phyloP scores from a whole-genome alignment of 1,140 invertebrate species.

The Nasonia vitripennis region DNA sequence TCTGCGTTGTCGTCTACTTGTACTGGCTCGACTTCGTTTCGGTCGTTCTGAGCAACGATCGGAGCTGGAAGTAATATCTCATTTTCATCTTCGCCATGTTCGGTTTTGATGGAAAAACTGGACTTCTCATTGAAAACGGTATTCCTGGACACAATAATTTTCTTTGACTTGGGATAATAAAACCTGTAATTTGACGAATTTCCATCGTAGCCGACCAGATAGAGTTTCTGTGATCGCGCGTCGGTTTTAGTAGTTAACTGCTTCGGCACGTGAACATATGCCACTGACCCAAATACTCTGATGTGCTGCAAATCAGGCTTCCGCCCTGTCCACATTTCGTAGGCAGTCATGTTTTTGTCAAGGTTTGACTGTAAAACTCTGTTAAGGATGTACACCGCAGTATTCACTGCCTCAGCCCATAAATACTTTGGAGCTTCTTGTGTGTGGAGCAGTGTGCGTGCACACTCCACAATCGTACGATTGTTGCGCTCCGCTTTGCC shows the following conservation, averaged over 20 bases:
- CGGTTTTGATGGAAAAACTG: not conserved
- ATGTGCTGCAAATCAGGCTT: slow-evolving; percentile 60
- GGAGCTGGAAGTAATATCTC: not conserved
- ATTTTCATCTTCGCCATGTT: not conserved
- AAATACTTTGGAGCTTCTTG: slow-evolving; percentile 3
- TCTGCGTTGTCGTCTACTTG: not conserved
- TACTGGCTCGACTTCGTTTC: too few relatives aligned
- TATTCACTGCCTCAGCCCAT: slow-evolving; percentile 52
- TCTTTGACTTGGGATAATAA: slow-evolving; percentile 3
- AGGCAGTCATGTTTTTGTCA: slow-evolving; percentile 42
- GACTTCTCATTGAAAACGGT: slow-evolving; percentile 14
- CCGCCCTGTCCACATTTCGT: slow-evolving; percentile 57
- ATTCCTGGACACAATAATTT: slow-evolving; percentile 13
- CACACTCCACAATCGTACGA: slow-evolving; percentile 50
- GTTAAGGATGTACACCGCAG: slow-evolving; percentile 51
- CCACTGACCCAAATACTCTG: slow-evolving; percentile 63
- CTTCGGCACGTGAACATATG: slow-evolving; percentile 59
- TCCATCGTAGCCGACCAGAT: slow-evolving; percentile 56
- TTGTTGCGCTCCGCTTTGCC: slow-evolving; percentile 56
- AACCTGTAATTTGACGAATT: slow-evolving; percentile 39
- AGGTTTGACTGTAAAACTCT: slow-evolving; percentile 14
- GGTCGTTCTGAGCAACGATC: not conserved
- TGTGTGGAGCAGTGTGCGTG: slow-evolving; percentile 41
- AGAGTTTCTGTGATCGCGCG: slow-evolving; percentile 43
- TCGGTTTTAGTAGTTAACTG: slow-evolving; percentile 59